Evolutionary conservation across 2,888 invertebrate species (phyloP), one percentile per base, ranked within the genome.

Genomic region (Dastarcus helophoroides): DNA sequence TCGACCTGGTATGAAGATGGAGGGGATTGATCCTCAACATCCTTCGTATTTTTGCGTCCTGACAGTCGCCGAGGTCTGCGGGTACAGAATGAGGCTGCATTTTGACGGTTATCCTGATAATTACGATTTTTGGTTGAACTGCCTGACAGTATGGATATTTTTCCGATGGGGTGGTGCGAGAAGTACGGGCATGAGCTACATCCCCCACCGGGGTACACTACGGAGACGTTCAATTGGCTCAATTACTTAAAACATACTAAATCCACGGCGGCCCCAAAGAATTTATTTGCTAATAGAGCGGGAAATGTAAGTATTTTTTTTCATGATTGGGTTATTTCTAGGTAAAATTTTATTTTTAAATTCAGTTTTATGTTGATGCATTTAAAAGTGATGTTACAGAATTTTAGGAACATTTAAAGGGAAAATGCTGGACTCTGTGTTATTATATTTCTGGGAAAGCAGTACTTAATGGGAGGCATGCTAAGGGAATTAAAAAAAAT

Each of bases 81-180:
- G 91, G 1, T 85, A 80, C 56, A 70, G 94, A 28, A 61, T 94
- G 50, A 73, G 88, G 40, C 64, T 95, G 29, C 86, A 86, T 58
- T 94, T 95, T 58, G 93, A 94, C 62, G 91, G 89, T 8, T 94
- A 82, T 57, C 76, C 82, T 0, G 82, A 82, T 34, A 73, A 79
- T 53, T 85, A 85, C 51, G 91, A 94, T 60, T 94, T 86, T 60
- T 95, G 94, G 93, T 74, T 80, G 19, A 90, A 93, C 58, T n/a
- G n/a, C 84, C 86, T 0, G 88, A 93, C 56, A 85, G 84, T n/a
- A 69, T 76, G 51, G 85, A 90, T 53, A 80, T 95, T 33, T 94
- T 93, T 58, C 90, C 90, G 4, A 74, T 80, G 15, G 89, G 90
- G n/a, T 95, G 90, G 86, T 88, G 91, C 53, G 82, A 85, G 51